Conservation (phyloP, 2,113 vertebrate species). For the Gopherus flavomarginatus region DNA sequence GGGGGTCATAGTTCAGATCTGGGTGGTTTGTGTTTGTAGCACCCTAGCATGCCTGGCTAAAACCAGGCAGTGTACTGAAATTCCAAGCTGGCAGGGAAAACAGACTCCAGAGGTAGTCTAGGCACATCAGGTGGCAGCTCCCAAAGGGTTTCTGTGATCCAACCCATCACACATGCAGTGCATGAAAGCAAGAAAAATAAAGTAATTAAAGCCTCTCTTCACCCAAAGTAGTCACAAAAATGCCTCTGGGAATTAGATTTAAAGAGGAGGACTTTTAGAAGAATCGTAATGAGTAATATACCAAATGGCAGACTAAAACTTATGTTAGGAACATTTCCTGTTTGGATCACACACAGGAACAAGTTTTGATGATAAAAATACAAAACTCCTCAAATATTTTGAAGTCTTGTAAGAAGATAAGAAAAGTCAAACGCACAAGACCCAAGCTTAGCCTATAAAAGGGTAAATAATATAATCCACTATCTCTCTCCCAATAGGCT, state of each 20-base stretch:
- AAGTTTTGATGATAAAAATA: background rate
- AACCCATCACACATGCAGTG: no score
- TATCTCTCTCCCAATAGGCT: background rate
- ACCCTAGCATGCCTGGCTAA: no score
- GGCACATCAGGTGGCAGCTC: no score
- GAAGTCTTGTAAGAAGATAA: background rate
- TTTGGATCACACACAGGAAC: background rate
- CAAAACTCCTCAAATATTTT: background rate
- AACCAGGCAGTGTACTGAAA: no score
- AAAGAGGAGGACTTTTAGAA: constrained; percentile 24
- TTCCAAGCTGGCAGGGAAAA: no score
- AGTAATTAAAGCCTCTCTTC: constrained; percentile 47
- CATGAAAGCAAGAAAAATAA: constrained; percentile 49
- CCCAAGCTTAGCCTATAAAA: background rate
- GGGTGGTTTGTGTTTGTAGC: no score
- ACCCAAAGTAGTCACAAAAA: constrained; percentile 37
- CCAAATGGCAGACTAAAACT: constrained; percentile 23
- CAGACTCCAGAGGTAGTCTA: no score
- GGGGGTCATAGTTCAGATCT: no score
- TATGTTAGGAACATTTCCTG: background rate
- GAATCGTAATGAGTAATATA: constrained; percentile 1
- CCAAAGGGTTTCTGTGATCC: no score
- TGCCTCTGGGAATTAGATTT: constrained; percentile 11
- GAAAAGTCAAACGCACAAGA: background rate
- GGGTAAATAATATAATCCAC: background rate